A percentile compares a stretch with the other conserved stretches of the same genome.
Conservation (phyloP, 2,888 invertebrate species). For the Drosophila kanekoi region DNA sequence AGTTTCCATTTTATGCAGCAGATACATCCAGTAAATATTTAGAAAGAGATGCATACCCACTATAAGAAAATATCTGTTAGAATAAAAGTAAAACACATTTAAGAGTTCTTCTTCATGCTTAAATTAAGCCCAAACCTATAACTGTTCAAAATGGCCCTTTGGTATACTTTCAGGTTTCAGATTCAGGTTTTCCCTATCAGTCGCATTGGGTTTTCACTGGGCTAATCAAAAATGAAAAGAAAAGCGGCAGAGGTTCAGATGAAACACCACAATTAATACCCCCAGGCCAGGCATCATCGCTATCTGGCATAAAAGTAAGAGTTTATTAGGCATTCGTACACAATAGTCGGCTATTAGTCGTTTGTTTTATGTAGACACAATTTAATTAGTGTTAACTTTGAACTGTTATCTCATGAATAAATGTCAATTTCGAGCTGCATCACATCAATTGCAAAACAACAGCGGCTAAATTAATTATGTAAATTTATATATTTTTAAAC, state of each 20-base stretch:
- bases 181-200: slow-evolving; percentile 43
- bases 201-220: slow-evolving; percentile 47
- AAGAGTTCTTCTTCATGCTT: slow-evolving; percentile 46
- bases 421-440: slow-evolving; percentile 34
- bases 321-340: slow-evolving; percentile 44
- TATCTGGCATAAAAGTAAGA: slow-evolving; percentile 40
- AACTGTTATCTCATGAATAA: slow-evolving; percentile 71
- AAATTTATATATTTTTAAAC: slow-evolving; percentile 25
- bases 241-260: slow-evolving; percentile 33
- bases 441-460: slow-evolving; percentile 46
- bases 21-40: neutral
- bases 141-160: slow-evolving; percentile 16
- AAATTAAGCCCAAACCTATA: slow-evolving; percentile 3
- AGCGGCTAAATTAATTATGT: slow-evolving; percentile 59
- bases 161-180: neutral
- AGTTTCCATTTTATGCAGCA: slow-evolving; percentile 38
- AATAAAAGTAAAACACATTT: no score
- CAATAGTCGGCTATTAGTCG: slow-evolving; percentile 64
- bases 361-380: slow-evolving; percentile 51
- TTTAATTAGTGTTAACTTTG: slow-evolving; percentile 70
- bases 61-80: no score
- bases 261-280: slow-evolving; percentile 4
- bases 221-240: slow-evolving; percentile 51
- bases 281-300: slow-evolving; percentile 11
- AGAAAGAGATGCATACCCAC: neutral